Base-by-base conservation (phyloP, 2,113 vertebrate species). In the Camelus dromedarius region DNA sequence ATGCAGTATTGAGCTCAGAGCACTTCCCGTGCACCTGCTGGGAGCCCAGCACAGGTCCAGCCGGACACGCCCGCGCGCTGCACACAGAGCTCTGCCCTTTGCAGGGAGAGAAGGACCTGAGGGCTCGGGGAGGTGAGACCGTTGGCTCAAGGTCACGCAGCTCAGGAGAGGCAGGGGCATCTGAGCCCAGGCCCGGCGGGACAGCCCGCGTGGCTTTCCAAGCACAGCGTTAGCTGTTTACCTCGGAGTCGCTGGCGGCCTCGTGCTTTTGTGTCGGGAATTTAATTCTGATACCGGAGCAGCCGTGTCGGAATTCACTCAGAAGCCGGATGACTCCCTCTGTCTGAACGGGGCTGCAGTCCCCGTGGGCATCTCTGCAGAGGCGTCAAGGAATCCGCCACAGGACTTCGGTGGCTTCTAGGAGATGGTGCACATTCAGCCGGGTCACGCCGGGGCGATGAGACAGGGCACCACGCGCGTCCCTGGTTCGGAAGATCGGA, bases 341-440 rank as follows among this genome's bases (percentile, higher is more conserved):
- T 77, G 32, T 95, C 81, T 83, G 82, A 87, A 84, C 93, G 90
- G 88, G 97, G 96, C 30, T 93, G 91, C 30, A 75, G 58, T 22
- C 88, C 42, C 28, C 73, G 10, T 58, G 85, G 87, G 62, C 75
- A 85, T 87, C 70, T 96, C 96, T 46, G 9, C 42, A 67, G 48
- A 95, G 85, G 83, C 70, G 26, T 97, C 96, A 89, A 84, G 84
- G 91, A 88, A 95, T 94, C 93, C 80, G 77, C 67, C 91, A 89
- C 97, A 98, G 97, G 58, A 66, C 84, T 91, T 46, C 80, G 77
- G 96, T 62, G 93, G 89, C 96, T 52, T 96, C 97, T 92, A 70
- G n/a, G 83, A 97, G 98, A 98, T 96, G 98, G 98, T 96, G 96
- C 90, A 97, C 99, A 99, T 99, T 99, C 98, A 97, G 97, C 98